These are phyloP conservation scores for Sphaerophoria rueppellii DNA, from an alignment of 2,888 invertebrate genomes.

Conservation along the genomic window DNA sequence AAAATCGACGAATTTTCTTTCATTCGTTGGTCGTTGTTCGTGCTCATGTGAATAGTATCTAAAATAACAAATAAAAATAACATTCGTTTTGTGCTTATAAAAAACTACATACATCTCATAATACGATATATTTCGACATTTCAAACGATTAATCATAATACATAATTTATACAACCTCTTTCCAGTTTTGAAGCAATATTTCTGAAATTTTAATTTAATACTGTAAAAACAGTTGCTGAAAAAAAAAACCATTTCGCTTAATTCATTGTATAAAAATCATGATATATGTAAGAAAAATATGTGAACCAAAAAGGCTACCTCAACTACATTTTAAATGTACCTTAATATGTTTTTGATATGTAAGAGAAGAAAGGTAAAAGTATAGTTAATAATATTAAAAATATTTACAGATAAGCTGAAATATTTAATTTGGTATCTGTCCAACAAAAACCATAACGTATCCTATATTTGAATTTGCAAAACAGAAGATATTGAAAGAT, in stretches of 20 bases:
- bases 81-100: too few relatives aligned
- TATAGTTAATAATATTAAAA: slow-evolving; percentile 32
- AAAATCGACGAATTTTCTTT: too few relatives aligned
- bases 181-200: too few relatives aligned
- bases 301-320: slow-evolving; percentile 65
- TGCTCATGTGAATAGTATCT: too few relatives aligned
- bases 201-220: slow-evolving; percentile 22
- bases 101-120: too few relatives aligned
- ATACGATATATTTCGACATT: too few relatives aligned
- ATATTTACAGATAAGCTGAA: slow-evolving; percentile 15
- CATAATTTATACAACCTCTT: too few relatives aligned
- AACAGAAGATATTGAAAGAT: background rate
- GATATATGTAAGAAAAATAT: slow-evolving; percentile 8
- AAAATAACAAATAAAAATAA: too few relatives aligned
- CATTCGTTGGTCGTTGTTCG: too few relatives aligned
- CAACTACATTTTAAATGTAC: slow-evolving; percentile 52
- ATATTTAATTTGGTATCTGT: slow-evolving; percentile 34
- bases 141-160: too few relatives aligned
- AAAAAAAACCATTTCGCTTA: slow-evolving; percentile 9
- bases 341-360: slow-evolving; percentile 36
- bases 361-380: slow-evolving; percentile 8
- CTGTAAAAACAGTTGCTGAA: background rate
- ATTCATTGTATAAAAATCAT: slow-evolving; percentile 22
- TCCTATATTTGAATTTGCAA: slow-evolving; percentile 44
- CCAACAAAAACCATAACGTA: slow-evolving; percentile 44